phyloP scores from a whole-genome alignment of 2,888 invertebrate genomes.

The Electrophaes corylata region DNA sequence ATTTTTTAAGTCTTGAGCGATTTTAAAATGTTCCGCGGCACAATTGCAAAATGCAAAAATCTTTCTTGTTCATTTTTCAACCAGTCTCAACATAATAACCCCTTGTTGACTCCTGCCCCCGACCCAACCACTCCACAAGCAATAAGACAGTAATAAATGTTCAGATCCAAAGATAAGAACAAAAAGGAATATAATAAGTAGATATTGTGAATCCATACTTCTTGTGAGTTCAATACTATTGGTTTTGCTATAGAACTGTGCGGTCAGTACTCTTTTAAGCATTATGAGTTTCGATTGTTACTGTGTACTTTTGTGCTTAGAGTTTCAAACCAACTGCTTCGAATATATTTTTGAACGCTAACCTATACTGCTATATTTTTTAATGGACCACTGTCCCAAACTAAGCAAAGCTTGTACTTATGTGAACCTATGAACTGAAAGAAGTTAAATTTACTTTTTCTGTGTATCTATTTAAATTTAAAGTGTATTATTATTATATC shows the following conservation, averaged over 20 bases:
- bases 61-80: conserved; percentile 78
- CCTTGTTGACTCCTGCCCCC: conserved; percentile 76
- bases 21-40: conserved; percentile 52
- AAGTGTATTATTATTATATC: too few relatives aligned
- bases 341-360: not conserved
- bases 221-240: conserved; percentile 73
- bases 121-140: conserved; percentile 76
- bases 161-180: conserved; percentile 75
- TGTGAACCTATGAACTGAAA: too few relatives aligned
- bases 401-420: too few relatives aligned
- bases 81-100: conserved; percentile 80
- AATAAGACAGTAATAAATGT: conserved; percentile 84
- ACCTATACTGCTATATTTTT: too few relatives aligned
- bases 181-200: conserved; percentile 77
- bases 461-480: too few relatives aligned
- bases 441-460: too few relatives aligned
- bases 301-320: conserved; percentile 45
- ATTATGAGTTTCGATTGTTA: conserved; percentile 52
- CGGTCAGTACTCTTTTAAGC: conserved; percentile 52
- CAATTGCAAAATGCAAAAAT: conserved; percentile 65
- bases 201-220: conserved; percentile 73
- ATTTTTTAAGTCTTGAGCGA: conserved; percentile 48
- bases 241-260: conserved; percentile 56
- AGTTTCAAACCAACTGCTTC: not conserved
- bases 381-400: too few relatives aligned